phyloP scores from a whole-genome alignment of 1,140 invertebrate species.

The Steinernema feltiae region DNA sequence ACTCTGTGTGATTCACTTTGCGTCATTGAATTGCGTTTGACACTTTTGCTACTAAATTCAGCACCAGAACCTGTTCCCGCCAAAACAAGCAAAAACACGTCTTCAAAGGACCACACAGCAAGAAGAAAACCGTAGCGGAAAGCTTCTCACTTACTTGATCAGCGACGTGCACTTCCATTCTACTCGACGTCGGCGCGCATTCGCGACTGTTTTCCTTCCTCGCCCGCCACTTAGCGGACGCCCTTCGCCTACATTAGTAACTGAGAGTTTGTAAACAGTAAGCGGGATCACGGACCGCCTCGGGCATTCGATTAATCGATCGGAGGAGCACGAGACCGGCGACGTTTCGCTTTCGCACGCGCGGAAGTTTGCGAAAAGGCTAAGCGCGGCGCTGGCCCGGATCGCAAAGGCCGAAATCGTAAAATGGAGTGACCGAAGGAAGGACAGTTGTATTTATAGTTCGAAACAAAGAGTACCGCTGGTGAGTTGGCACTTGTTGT shows the following conservation, averaged over 20 bases:
- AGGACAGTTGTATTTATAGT: no score
- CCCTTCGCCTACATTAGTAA: neutral
- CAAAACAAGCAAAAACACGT: neutral
- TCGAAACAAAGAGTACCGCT: no score
- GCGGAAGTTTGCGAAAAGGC: neutral
- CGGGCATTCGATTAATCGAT: neutral
- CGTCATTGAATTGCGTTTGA: no score
- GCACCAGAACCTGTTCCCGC: neutral
- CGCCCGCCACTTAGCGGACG: neutral
- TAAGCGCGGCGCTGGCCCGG: neutral
- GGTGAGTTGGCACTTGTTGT: neutral
- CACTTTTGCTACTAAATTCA: neutral
- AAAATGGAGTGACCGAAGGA: neutral
- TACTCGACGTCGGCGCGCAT: no score
- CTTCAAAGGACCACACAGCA: neutral
- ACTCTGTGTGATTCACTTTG: no score
- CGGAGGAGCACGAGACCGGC: neutral
- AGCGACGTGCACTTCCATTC: neutral
- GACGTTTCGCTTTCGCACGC: neutral
- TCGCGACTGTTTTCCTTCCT: no score
- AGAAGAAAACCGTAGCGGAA: neutral
- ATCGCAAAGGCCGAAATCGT: neutral
- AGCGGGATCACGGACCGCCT: neutral
- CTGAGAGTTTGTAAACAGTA: neutral
- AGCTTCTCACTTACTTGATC: neutral